A percentile compares a stretch with the other conserved stretches of the same genome.
These are phyloP conservation scores for Paramisgurnus dabryanus DNA, from an alignment of 2,113 vertebrate genomes.

Conservation along the genomic window DNA sequence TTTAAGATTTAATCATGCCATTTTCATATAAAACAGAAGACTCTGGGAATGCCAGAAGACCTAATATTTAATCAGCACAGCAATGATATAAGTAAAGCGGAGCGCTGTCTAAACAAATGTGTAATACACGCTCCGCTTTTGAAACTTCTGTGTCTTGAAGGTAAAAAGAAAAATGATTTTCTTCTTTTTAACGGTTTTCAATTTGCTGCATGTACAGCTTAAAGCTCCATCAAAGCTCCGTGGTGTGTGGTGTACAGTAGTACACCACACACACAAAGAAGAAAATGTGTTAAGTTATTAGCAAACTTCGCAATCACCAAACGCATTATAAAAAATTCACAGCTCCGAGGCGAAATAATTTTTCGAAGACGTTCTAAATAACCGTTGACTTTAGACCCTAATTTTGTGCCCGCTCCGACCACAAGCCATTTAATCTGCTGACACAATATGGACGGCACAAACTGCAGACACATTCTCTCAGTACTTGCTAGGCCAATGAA, in stretches of 20 bases:
- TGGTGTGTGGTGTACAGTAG: background rate
- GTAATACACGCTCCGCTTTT: slow-evolving; percentile 6
- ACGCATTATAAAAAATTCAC: slow-evolving; percentile 10
- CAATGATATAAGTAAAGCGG: background rate
- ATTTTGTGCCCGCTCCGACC: slow-evolving; percentile 50
- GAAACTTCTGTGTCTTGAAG: slow-evolving; percentile 29
- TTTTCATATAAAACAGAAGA: background rate
- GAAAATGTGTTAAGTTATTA: background rate
- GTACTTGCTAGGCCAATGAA: slow-evolving; percentile 68
- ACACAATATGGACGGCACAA: slow-evolving; percentile 54
- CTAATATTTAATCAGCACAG: slow-evolving; percentile 25
- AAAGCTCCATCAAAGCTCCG: slow-evolving; percentile 21
- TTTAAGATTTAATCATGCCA: slow-evolving; percentile 4
- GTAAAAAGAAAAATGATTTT: slow-evolving; percentile 17
- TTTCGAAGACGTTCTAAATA: slow-evolving; percentile 47
- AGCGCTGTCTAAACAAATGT: slow-evolving; percentile 29
- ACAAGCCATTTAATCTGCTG: slow-evolving; percentile 38
- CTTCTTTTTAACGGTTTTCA: slow-evolving; percentile 34
- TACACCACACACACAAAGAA: background rate
- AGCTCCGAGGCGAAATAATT: slow-evolving; percentile 21
- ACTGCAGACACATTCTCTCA: slow-evolving; percentile 57
- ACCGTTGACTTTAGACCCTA: slow-evolving; percentile 45
- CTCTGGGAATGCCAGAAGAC: background rate
- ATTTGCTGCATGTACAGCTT: slow-evolving; percentile 7
- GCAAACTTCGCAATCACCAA: background rate